Evolutionary conservation across 1,140 invertebrate species (phyloP), one percentile per base, ranked within the genome.

Genomic region (Ptiloglossa arizonensis): DNA sequence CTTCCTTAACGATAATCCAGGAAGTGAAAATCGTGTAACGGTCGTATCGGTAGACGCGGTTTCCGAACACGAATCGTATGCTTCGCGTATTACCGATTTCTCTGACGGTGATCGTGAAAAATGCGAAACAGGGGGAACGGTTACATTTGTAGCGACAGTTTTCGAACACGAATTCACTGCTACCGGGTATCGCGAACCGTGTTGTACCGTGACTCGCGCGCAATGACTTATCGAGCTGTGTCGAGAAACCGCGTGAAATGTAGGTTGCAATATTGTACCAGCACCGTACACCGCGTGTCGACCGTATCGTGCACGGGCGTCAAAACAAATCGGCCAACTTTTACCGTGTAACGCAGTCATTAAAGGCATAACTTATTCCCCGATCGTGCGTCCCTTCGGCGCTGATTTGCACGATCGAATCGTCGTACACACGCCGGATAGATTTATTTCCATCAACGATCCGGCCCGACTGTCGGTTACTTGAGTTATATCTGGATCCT

Each of bases 401-500:
- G 48, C 68, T 78, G 75, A 78, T 78, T 78, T 71, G 68, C 48
- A 78, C 75, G 75, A 71, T 78, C 46, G 67, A 56, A 63, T 78
- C 75, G 68, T 70, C 72, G 63, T 75, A 52, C 50, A 75, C 63
- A 75, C 72, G 50, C 13, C 38, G 50, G 27, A 67, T 75, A 75
- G 72, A 75, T 75, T 75, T 75, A 75, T 75, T 75, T 46, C 9
- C 27, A 46, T n/a, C 15, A 11, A 27, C 38, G 63, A 74, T 56
- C 63, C 15, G 38, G 0, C n/a, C 27, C 8, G 63, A 67, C 63
- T 75, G 63, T 75, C 38, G 27, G 38, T 75, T 29, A 2, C 38
- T 56, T 57, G 27, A 67, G 15, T 73, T 73, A 73, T 52, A 35
- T 38, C 15, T 44, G 24, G 24, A 32, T 66, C 27, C 15, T 44